These are phyloP conservation scores for Campylorhamphus procurvoides DNA, from an alignment of 2,113 vertebrate genomes.

Conservation along the genomic window DNA sequence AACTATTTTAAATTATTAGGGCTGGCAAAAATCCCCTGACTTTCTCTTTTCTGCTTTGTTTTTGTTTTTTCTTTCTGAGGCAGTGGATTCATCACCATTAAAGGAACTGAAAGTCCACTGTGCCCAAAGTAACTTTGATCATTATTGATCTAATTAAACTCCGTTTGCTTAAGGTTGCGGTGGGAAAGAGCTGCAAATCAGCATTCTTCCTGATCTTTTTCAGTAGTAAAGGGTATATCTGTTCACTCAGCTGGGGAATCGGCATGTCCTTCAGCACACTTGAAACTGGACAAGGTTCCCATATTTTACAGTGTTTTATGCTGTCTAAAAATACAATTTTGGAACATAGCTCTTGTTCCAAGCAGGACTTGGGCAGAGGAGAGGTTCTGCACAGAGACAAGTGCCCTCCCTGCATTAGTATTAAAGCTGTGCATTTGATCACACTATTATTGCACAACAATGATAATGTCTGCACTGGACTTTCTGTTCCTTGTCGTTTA, in stretches of 20 bases:
- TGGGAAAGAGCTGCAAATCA: neutral
- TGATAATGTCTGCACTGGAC: neutral
- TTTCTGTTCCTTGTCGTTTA: neutral
- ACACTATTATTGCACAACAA: neutral
- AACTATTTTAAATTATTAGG: conserved; percentile 30
- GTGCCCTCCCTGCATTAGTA: no score
- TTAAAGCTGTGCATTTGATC: neutral
- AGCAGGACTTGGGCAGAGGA: neutral
- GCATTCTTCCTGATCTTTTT: neutral
- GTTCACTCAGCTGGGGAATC: neutral
- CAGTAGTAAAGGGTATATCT: neutral
- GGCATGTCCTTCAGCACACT: neutral
- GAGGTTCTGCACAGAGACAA: neutral
- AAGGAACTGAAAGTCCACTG: neutral
- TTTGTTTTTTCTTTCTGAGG: neutral
- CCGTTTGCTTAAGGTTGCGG: conserved; percentile 17
- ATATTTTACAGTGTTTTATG: neutral
- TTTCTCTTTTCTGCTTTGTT: conserved; percentile 1
- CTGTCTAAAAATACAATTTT: neutral
- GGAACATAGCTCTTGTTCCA: neutral
- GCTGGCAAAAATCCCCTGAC: neutral
- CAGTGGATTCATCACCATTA: conserved; percentile 27
- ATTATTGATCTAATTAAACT: conserved; percentile 30
- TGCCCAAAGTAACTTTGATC: neutral
- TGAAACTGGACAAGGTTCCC: neutral